Conservation (phyloP, 2,113 vertebrate genomes). For the Ardeotis arabs region DNA sequence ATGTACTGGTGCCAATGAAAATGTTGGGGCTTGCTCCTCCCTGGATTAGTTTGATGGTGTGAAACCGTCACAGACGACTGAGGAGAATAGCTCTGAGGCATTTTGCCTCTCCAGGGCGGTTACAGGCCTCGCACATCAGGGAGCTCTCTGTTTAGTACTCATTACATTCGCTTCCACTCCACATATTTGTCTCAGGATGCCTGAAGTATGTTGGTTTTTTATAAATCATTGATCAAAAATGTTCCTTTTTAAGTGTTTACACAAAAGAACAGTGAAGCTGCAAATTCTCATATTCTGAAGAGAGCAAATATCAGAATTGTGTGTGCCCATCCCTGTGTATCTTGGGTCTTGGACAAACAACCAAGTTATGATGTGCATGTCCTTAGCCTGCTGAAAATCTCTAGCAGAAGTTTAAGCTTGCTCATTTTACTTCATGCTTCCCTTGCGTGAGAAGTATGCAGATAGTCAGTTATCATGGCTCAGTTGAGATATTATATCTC, state of each 20-base stretch:
- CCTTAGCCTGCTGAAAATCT: neutral
- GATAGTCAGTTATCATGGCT: neutral
- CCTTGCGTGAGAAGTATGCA: neutral
- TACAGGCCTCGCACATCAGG: neutral
- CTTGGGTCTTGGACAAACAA: neutral
- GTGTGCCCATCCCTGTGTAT: neutral
- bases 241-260: neutral
- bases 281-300: neutral
- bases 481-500: neutral
- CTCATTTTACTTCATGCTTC: neutral
- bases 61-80: neutral
- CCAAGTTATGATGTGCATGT: neutral
- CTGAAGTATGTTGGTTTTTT: neutral
- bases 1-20: neutral
- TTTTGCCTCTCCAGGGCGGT: constrained; percentile 1
- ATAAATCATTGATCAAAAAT: neutral
- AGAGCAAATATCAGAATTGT: neutral
- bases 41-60: neutral
- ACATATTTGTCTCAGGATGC: neutral
- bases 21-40: constrained; percentile 10
- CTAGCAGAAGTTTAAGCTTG: neutral
- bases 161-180: neutral
- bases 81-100: neutral
- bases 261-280: neutral
- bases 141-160: neutral